Base-by-base conservation (phyloP, 2,113 vertebrate genomes). In the Urocolius indicus region DNA sequence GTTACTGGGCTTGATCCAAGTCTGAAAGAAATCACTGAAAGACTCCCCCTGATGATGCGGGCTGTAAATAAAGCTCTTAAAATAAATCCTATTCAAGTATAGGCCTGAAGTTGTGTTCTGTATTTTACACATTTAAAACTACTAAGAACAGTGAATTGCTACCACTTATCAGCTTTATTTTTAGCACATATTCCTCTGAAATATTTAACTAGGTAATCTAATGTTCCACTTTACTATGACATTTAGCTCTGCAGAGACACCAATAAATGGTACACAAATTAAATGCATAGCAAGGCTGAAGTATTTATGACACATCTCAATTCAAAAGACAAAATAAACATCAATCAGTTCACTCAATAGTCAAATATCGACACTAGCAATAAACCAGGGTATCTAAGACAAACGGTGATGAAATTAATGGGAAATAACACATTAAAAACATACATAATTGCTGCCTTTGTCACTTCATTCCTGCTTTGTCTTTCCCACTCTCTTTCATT, bases 141-240 rank as follows among this genome's bases (percentile, higher is more conserved):
- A 62, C 63, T 75, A 93, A 92, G 54, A 93, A 78, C 29, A 87
- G 69, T 3, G 2, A 90, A 81, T 59, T 92, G 65, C 88, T 81
- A 77, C 52, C 41, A 67, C 62, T 87, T 84, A 41, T 3, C 43
- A 61, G 45, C 67, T 78, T 92, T 90, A 96, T 92, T 93, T 96
- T 95, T 92, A 97, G 94, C 59, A 63, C 29, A 27, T 29, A 89
- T 45, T n/a, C 45, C 55, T 87, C 82, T 68, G 52, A 95, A 96
- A 94, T 78, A 90, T 55, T 85, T 91, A 86, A 94, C 94, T 90
- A 88, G 76, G 69, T 86, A 95, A 96, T 68, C 29, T 77, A 67
- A 95, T 78, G 65, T 75, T 94, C 83, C n/a, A 90, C 52, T 94
- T 93, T 65, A 92, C 82, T 81, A 75, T 2, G 2, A 69, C 85